A percentile compares a stretch with the other conserved stretches of the same genome.
phyloP scores from a whole-genome alignment of 2,888 invertebrate species.

The Drosophila atroscutellata region DNA sequence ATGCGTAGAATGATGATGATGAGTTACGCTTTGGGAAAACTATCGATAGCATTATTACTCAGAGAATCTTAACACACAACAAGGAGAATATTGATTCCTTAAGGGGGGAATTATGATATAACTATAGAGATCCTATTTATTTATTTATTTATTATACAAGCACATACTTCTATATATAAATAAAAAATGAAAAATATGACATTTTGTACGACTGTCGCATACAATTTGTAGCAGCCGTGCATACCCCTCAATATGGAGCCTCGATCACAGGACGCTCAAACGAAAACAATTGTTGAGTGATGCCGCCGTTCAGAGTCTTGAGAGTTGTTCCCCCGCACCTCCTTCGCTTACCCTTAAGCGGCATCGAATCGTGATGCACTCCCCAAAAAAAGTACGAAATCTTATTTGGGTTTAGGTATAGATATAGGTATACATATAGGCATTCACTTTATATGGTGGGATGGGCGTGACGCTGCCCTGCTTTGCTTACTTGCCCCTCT shows the following conservation, averaged over 20 bases:
- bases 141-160: too few relatives aligned
- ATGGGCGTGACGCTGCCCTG: constrained; percentile 59
- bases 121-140: background rate
- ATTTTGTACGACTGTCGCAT: background rate
- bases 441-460: constrained; percentile 35
- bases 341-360: background rate
- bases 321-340: constrained; percentile 9
- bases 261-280: constrained; percentile 10
- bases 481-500: constrained; percentile 44
- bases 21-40: too few relatives aligned
- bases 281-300: constrained; percentile 39
- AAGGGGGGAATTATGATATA: background rate
- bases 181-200: background rate
- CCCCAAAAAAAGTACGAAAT: constrained; percentile 23
- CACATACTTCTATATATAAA: background rate
- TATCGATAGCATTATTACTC: too few relatives aligned
- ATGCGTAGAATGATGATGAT: too few relatives aligned
- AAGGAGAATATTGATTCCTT: background rate
- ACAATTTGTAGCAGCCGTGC: too few relatives aligned
- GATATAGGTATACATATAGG: constrained; percentile 13
- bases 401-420: constrained; percentile 12
- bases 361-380: constrained; percentile 44
- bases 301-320: constrained; percentile 34
- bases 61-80: too few relatives aligned
- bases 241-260: background rate